phyloP scores from a whole-genome alignment of 2,888 invertebrate genomes.

The Baccha elongata region DNA sequence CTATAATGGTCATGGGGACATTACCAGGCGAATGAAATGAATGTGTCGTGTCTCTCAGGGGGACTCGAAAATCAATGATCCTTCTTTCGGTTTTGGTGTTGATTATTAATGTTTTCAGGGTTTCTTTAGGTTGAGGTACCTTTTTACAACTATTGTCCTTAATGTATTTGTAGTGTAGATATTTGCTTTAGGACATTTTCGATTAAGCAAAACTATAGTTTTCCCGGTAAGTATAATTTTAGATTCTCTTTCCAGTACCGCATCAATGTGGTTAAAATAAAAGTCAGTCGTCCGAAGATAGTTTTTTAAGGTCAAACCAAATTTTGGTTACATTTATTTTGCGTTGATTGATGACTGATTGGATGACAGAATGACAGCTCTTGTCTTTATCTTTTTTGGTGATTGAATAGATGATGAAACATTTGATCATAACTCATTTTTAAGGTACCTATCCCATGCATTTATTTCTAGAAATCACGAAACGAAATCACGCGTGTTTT shows the following conservation, averaged over 20 bases:
- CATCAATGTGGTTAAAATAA: no score
- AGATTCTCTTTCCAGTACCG: not conserved
- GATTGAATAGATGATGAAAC: no score
- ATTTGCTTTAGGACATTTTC: conserved; percentile 5
- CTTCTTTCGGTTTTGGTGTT: conserved; percentile 42
- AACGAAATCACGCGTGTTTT: no score
- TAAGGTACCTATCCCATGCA: no score
- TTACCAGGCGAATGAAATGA: conserved; percentile 21
- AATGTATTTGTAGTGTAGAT: not conserved
- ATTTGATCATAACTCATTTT: no score
- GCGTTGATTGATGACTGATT: no score
- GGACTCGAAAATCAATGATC: conserved; percentile 59
- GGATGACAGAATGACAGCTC: no score
- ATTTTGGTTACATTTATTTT: not conserved
- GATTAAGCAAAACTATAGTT: not conserved
- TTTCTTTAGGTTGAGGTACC: not conserved
- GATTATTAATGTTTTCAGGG: conserved; percentile 61
- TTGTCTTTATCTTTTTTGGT: no score
- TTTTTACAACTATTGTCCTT: not conserved
- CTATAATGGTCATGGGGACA: conserved; percentile 34
- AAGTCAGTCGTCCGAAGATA: not conserved
- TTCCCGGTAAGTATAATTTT: not conserved
- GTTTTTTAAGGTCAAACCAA: not conserved
- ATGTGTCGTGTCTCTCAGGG: conserved; percentile 51
- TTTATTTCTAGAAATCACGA: no score